Conservation (phyloP, 2,797 vertebrate species). For the Aplochiton taeniatus region DNA sequence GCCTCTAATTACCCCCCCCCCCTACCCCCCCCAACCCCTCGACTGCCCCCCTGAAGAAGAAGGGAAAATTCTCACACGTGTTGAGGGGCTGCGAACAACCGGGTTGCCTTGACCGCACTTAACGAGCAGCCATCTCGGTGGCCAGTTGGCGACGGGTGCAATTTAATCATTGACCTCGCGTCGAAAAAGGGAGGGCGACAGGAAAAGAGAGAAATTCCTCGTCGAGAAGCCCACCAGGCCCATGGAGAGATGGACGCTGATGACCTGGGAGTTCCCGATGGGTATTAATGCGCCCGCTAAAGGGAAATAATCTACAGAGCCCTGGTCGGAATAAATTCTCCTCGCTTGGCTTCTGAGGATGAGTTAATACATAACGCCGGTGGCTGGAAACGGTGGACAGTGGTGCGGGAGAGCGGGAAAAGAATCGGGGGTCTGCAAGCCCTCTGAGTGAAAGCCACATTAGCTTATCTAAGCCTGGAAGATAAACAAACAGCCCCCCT, state of each 20-base stretch:
- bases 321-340: no score
- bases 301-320: no score
- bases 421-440: slow-evolving; percentile 8
- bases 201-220: neutral
- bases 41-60: slow-evolving; percentile 69
- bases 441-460: slow-evolving; percentile 2
- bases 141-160: slow-evolving; percentile 51
- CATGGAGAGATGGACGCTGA: no score
- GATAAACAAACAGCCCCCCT: neutral
- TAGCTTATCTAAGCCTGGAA: slow-evolving; percentile 16
- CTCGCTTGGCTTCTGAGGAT: neutral
- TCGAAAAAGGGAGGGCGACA: slow-evolving; percentile 7
- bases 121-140: slow-evolving; percentile 50
- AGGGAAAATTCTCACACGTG: slow-evolving; percentile 81
- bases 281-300: no score
- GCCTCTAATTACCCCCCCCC: slow-evolving; percentile 81
- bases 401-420: slow-evolving; percentile 5
- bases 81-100: slow-evolving; percentile 71
- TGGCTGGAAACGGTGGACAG: slow-evolving; percentile 12
- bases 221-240: no score
- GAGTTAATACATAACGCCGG: slow-evolving; percentile 5
- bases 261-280: no score
- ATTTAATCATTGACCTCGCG: slow-evolving; percentile 31
- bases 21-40: slow-evolving; percentile 48
- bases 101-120: slow-evolving; percentile 69